Conservation (phyloP, 2,113 vertebrate species). For the Ceratotherium simum region DNA sequence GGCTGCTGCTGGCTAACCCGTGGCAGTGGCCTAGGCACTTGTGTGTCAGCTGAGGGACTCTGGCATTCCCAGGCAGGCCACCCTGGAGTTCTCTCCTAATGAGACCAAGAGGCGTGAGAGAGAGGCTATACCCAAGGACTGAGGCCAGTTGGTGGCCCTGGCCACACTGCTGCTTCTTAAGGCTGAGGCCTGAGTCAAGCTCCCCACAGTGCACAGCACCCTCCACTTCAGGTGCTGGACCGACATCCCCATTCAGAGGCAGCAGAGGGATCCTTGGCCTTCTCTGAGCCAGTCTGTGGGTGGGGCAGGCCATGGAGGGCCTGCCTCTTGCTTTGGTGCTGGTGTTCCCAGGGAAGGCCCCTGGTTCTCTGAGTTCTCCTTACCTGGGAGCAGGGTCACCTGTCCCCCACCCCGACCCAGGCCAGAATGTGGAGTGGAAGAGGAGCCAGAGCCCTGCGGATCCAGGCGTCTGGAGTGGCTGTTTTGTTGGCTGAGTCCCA, state of each 20-base stretch:
- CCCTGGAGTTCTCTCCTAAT: not conserved
- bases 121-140: not conserved
- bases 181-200: not conserved
- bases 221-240: not conserved
- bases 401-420: not conserved
- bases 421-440: not conserved
- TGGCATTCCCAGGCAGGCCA: not conserved
- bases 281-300: not conserved
- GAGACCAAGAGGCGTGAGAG: not conserved
- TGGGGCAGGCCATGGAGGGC: not conserved
- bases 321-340: not conserved
- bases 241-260: not conserved
- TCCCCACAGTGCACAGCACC: not conserved
- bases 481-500: not conserved
- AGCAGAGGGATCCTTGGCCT: not conserved
- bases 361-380: not conserved
- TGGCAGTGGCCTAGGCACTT: not conserved
- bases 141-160: not conserved
- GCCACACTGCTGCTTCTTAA: not conserved
- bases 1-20: not conserved
- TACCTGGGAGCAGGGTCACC: not conserved
- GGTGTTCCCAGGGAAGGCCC: not conserved
- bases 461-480: not conserved
- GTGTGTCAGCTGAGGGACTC: not conserved
- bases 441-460: not conserved